Percentiles rank a stretch among this genome's conserved stretches.
These are phyloP conservation scores for Archocentrus centrarchus DNA, from an alignment of 2,113 vertebrate species.

Conservation along the genomic window DNA sequence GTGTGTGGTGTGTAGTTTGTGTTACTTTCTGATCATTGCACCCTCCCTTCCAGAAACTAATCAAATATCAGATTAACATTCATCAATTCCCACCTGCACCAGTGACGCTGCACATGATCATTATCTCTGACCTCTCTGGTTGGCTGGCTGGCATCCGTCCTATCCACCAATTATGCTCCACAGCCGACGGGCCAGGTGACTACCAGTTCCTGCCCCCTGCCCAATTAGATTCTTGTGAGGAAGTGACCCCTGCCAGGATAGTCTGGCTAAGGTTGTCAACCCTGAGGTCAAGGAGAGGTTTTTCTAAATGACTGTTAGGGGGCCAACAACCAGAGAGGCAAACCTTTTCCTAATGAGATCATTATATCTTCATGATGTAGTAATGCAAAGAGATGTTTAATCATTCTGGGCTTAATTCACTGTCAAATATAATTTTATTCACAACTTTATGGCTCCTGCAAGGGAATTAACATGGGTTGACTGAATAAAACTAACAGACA, in stretches of 20 bases:
- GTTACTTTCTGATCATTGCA: neutral
- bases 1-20: neutral
- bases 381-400: conserved; percentile 68
- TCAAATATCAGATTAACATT: conserved; percentile 67
- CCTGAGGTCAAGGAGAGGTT: conserved; percentile 21
- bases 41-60: conserved; percentile 42
- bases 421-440: conserved; percentile 59
- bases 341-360: conserved; percentile 60
- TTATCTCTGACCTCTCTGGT: conserved; percentile 58
- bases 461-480: neutral
- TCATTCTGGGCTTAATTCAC: conserved; percentile 52
- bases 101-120: neutral
- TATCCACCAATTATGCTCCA: conserved; percentile 53
- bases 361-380: conserved; percentile 38
- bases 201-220: conserved; percentile 57
- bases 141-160: conserved; percentile 49
- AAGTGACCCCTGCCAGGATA: conserved; percentile 8
- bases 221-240: conserved; percentile 48
- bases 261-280: neutral
- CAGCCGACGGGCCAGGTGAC: conserved; percentile 48
- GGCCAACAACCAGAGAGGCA: neutral
- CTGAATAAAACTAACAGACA: neutral
- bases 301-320: conserved; percentile 14
- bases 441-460: conserved; percentile 6
- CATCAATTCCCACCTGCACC: conserved; percentile 65